Evolutionary conservation across 2,888 invertebrate species (phyloP).

Genomic region (Archips xylosteana): DNA sequence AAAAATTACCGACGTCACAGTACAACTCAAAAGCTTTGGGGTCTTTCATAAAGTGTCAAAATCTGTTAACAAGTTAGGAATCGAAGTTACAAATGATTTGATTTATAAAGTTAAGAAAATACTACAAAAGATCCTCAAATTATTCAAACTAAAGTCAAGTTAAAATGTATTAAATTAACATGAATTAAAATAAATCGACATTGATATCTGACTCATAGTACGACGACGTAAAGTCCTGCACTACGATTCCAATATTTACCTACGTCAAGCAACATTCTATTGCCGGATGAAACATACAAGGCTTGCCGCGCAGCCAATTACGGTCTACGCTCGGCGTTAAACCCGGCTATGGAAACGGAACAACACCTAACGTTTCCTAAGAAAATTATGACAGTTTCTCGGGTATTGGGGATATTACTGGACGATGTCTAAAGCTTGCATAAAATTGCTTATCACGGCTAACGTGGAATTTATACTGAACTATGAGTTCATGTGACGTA

Average conservation of each 20-base stretch:
- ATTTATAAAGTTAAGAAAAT: background rate
- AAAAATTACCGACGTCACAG: too few species aligned
- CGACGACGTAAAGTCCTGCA: constrained; percentile 1
- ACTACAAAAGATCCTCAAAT: background rate
- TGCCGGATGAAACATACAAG: constrained; percentile 15
- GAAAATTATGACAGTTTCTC: constrained; percentile 17
- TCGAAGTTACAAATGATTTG: background rate
- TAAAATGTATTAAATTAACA: background rate
- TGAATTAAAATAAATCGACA: background rate
- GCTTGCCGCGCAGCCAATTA: constrained; percentile 1
- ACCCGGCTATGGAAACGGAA: constrained; percentile 27
- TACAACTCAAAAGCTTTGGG: too few species aligned
- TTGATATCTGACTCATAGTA: background rate
- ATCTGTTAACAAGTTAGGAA: too few species aligned
- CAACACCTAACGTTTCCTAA: constrained; percentile 10
- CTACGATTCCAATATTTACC: constrained; percentile 27
- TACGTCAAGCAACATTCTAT: constrained; percentile 27
- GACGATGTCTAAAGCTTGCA: constrained; percentile 22
- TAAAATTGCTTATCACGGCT: constrained; percentile 14
- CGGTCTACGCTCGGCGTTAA: background rate
- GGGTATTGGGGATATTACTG: constrained; percentile 39
- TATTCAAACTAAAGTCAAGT: background rate
- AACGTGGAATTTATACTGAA: background rate
- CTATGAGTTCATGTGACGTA: background rate
- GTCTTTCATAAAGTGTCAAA: too few species aligned